These are phyloP conservation scores for Novumbra hubbsi DNA, from an alignment of 2,797 vertebrate species.

Conservation along the genomic window DNA sequence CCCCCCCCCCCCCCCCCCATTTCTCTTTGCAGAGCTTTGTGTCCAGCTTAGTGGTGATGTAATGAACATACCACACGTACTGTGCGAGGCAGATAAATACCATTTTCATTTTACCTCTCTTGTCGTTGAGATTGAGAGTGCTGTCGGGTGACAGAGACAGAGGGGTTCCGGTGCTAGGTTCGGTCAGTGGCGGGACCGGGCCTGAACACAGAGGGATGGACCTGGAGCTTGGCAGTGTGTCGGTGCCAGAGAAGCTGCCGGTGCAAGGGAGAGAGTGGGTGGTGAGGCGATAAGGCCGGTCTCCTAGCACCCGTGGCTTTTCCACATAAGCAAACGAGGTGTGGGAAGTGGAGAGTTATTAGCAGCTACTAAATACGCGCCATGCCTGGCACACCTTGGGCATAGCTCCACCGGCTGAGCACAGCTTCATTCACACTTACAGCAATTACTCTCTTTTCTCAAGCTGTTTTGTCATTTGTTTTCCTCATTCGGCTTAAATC, in stretches of 20 bases:
- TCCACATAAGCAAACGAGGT: slow-evolving; percentile 25
- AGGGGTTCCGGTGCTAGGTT: background rate
- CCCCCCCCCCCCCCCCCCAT: background rate
- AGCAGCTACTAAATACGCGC: slow-evolving; percentile 8
- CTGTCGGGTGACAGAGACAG: background rate
- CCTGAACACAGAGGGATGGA: slow-evolving; percentile 2
- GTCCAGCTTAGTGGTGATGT: background rate
- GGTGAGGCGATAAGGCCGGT: slow-evolving; percentile 9
- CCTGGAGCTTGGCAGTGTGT: slow-evolving; percentile 6
- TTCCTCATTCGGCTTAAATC: background rate
- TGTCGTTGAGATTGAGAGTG: background rate
- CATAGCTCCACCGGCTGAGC: slow-evolving; percentile 4
- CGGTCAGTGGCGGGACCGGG: background rate
- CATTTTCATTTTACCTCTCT: too few relatives aligned
- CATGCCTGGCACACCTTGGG: background rate
- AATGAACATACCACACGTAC: too few relatives aligned
- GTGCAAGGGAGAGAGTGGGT: slow-evolving; percentile 13
- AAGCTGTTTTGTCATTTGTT: background rate
- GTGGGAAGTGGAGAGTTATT: slow-evolving; percentile 26
- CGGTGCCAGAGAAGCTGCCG: background rate
- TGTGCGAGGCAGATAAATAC: too few relatives aligned
- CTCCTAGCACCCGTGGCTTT: slow-evolving; percentile 23
- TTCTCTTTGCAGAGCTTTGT: background rate
- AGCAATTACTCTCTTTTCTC: background rate
- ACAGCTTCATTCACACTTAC: slow-evolving; percentile 12